Conservation (phyloP, 2,113 vertebrate species). For the Colinus virginianus region DNA sequence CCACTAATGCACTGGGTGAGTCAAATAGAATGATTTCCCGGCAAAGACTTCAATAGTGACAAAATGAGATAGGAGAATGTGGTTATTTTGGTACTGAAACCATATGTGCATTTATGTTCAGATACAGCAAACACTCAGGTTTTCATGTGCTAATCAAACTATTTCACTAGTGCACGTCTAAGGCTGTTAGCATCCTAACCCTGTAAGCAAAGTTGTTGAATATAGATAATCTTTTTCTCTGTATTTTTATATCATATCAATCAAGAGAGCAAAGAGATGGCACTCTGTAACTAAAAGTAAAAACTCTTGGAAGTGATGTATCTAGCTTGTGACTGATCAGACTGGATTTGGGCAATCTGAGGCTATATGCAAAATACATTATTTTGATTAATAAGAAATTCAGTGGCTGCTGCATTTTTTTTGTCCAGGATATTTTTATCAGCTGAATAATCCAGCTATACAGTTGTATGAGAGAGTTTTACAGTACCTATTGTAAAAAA, state of each 20-base stretch:
- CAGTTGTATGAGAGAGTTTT: background rate
- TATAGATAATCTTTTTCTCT: background rate
- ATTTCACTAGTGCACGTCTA: background rate
- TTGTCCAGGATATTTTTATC: background rate
- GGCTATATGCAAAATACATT: background rate
- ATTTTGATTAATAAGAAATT: conserved; percentile 7
- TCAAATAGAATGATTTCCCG: background rate
- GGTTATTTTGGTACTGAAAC: background rate
- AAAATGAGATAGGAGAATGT: background rate
- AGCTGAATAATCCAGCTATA: background rate
- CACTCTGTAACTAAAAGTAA: background rate
- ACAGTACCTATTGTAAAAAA: background rate
- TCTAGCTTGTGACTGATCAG: background rate
- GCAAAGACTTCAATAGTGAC: background rate
- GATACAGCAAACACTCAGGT: background rate
- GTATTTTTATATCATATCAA: background rate
- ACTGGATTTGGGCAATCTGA: background rate
- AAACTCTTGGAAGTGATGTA: background rate
- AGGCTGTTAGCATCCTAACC: background rate
- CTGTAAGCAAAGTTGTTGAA: background rate
- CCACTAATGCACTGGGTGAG: background rate
- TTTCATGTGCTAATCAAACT: conserved; percentile 2
- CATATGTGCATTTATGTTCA: background rate
- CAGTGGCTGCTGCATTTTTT: background rate
- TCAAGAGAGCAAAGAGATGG: background rate